Base-by-base conservation (phyloP, 1,140 invertebrate species). In the Aricia agestis region DNA sequence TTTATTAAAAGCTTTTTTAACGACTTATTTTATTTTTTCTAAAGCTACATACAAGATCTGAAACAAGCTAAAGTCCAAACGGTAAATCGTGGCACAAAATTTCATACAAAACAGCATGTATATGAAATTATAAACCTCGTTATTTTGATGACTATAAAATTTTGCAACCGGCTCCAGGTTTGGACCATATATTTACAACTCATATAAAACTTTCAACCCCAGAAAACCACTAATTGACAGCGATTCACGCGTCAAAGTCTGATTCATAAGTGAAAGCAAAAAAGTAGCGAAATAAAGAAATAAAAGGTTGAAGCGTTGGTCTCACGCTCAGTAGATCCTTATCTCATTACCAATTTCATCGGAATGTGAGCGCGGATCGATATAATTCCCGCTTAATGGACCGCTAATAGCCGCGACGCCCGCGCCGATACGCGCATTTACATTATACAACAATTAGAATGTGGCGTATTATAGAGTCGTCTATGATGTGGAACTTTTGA, bases 261-360 rank as follows among this genome's bases (percentile, higher is more conserved):
- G 66, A 42, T 32, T 25, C 66, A 63, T 25, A 18, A 19, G 59
- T 19, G 59, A 63, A 63, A 63, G 59, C 59, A 63, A 63, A 63
- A 63, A 63, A 63, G 59, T 19, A 63, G 59, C 17, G 17, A 19
- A 25, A 19, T 17, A 59, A 18, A 18, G 25, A 17, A 18, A 59
- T 19, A 63, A 63, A 63, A 59, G n/a, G n/a, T 63, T 18, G 18
- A 17, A 19, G 45, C 59, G 58, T 41, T 58, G 58, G 19, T 68
- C 75, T 74, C 72, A 76, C 71, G 76, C 61, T 72, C 72, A 74
- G 83, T 72, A 80, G 84, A 88, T 88, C 72, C 58, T 87, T 87
- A 89, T 90, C 85, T 77, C 74, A 84, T 87, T 84, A 86, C 80
- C 85, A 90, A 90, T 90, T 89, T 90, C 78, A 86, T 83, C 78